Percentiles rank a stretch among this genome's conserved stretches.
Conservation (phyloP, 2,797 vertebrate species). For the Cyprinella venusta region DNA sequence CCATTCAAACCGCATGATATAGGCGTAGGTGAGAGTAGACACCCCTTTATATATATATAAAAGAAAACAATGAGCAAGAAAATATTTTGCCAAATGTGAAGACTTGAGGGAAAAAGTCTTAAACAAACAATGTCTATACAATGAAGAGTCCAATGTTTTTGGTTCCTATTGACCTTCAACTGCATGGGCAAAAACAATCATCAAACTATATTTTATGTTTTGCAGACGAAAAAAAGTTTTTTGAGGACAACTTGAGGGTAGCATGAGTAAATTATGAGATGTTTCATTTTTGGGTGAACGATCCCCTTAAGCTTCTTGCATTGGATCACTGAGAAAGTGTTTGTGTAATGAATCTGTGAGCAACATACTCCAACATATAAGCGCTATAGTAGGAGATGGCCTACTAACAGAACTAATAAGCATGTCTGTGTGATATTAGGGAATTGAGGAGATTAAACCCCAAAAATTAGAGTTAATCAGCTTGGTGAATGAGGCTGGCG, state of each 20-base stretch:
- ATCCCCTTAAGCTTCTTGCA: not conserved
- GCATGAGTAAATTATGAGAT: not conserved
- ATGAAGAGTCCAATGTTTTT: not conserved
- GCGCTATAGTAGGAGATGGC: slow-evolving; percentile 5
- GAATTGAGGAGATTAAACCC: slow-evolving; percentile 41
- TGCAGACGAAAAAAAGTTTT: not conserved
- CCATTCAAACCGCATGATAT: no score
- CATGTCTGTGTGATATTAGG: slow-evolving; percentile 1
- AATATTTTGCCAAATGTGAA: no score
- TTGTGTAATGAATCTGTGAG: slow-evolving; percentile 1
- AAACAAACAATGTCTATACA: not conserved
- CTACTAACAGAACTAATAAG: slow-evolving; percentile 14
- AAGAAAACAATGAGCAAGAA: no score
- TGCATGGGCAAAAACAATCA: not conserved
- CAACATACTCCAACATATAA: slow-evolving; percentile 14
- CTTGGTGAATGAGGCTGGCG: not conserved
- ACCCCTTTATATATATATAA: no score
- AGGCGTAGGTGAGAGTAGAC: no score
- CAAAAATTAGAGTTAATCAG: slow-evolving; percentile 33
- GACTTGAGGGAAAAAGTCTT: no score
- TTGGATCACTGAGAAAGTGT: not conserved
- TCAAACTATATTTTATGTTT: not conserved
- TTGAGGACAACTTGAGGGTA: not conserved
- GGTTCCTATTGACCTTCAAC: not conserved
- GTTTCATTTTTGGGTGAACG: not conserved